Conservation (phyloP, 2,888 invertebrate genomes). For the Eupithecia pulchellata region DNA sequence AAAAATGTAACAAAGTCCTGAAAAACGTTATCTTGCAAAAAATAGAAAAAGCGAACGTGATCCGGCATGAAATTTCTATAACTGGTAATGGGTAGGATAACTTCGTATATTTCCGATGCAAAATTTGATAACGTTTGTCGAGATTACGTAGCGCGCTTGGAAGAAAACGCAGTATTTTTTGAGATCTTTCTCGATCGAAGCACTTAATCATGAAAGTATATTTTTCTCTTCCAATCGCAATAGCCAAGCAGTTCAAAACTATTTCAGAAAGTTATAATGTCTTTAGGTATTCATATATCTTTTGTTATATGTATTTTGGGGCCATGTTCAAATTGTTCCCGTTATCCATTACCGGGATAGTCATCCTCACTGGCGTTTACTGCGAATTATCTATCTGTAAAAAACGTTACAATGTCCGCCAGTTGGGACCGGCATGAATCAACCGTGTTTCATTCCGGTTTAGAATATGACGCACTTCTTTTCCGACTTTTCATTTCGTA, state of each 20-base stretch:
- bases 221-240: background rate
- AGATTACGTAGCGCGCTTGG: too few relatives aligned
- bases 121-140: too few relatives aligned
- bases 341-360: background rate
- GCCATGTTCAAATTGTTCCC: background rate
- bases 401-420: background rate
- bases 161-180: too few relatives aligned
- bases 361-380: background rate
- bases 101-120: too few relatives aligned
- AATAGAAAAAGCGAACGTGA: too few relatives aligned
- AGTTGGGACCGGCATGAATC: too few relatives aligned
- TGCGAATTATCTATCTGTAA: background rate
- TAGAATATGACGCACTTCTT: background rate
- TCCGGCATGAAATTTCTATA: too few relatives aligned
- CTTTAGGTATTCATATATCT: background rate
- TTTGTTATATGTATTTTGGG: background rate
- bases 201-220: background rate
- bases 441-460: background rate
- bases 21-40: too few relatives aligned
- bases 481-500: slow-evolving; percentile 19
- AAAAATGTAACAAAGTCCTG: background rate
- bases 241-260: background rate
- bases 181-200: too few relatives aligned
- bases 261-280: background rate
- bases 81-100: too few relatives aligned